Percentiles rank a stretch among this genome's conserved stretches.
Evolutionary conservation across 2,113 vertebrate species (phyloP).

Genomic region (Tautogolabrus adspersus): DNA sequence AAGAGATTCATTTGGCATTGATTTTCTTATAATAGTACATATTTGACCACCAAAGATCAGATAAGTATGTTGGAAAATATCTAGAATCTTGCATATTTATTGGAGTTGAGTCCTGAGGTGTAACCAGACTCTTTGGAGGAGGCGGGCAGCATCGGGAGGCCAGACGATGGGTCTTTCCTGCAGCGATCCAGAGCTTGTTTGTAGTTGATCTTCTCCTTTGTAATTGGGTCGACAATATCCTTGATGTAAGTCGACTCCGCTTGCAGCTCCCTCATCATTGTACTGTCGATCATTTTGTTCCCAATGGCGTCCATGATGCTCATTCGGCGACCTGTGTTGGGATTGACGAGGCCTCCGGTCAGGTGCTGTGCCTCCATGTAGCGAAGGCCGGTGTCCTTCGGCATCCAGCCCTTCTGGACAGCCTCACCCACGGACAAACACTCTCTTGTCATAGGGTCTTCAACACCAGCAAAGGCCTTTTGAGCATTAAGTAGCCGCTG

Average conservation of each 20-base stretch:
- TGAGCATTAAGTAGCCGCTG: conserved; percentile 94
- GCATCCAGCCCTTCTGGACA: conserved; percentile 94
- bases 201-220: conserved; percentile 93
- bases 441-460: conserved; percentile 91
- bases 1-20: conserved; percentile 41
- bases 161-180: conserved; percentile 85
- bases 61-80: conserved; percentile 60
- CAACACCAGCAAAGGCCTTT: conserved; percentile 93
- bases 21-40: conserved; percentile 12
- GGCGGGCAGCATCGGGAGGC: conserved; percentile 88
- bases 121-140: conserved; percentile 72
- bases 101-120: conserved; percentile 49
- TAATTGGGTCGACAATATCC: conserved; percentile 90
- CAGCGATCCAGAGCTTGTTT: conserved; percentile 92
- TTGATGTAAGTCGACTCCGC: conserved; percentile 87
- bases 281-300: conserved; percentile 87
- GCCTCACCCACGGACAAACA: conserved; percentile 92
- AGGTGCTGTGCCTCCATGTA: conserved; percentile 92
- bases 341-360: conserved; percentile 93
- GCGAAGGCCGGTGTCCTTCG: conserved; percentile 86
- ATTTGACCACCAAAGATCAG: conserved; percentile 19
- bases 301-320: conserved; percentile 85
- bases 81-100: conserved; percentile 69
- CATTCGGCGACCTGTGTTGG: conserved; percentile 86
- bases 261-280: conserved; percentile 88